Evolutionary conservation across 2,113 vertebrate genomes (phyloP), one percentile per base, ranked within the genome.

Genomic region (Cyanoderma ruficeps): DNA sequence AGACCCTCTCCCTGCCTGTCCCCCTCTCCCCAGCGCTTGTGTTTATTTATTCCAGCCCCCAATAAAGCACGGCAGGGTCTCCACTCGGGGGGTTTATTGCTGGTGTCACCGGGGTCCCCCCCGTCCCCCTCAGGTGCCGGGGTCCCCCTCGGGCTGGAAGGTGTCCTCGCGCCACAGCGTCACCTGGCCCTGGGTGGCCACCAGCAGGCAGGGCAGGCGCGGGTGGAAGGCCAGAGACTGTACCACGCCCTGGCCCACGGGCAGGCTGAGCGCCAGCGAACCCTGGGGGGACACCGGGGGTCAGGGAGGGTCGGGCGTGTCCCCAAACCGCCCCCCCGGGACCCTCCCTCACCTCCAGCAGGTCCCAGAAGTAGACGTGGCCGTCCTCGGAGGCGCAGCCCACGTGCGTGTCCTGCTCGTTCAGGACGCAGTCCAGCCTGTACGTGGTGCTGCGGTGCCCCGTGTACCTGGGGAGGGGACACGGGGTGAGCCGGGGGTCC

Each of bases 351-450:
- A 99, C 99, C 98, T 99, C 99, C 46, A 99, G 98, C 72, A 99
- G 97, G 96, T 99, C 99, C 99, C 99, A 99, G 97, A 98, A 99
- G 95, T 99, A 99, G 42, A 99, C 98, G 7, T 98, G 97, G 14
- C 99, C 99, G 0, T 99, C 99, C 96, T 99, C 99, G 0, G 99
- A 99, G 96, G 99, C 99, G 95, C 99, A 98, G 81, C 99, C 97
- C 46, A 99, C 98, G 1, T 99, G 99, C 0, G 99, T 99, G 97
- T 99, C 99, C 24, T 97, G 98, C 81, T 98, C 98, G 1, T 98
- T 99, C 30, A 99, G 98, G 71, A 98, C 99, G 59, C 99, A 99
- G 95, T 99, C 99, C 96, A 99, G 97, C 93, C 99, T 99, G 94
- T 99, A 99, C 17, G 98, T 94, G 11, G 98, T 98, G 97, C 99